Conservation (phyloP, 1,140 invertebrate genomes). For the Aphelinus certus region DNA sequence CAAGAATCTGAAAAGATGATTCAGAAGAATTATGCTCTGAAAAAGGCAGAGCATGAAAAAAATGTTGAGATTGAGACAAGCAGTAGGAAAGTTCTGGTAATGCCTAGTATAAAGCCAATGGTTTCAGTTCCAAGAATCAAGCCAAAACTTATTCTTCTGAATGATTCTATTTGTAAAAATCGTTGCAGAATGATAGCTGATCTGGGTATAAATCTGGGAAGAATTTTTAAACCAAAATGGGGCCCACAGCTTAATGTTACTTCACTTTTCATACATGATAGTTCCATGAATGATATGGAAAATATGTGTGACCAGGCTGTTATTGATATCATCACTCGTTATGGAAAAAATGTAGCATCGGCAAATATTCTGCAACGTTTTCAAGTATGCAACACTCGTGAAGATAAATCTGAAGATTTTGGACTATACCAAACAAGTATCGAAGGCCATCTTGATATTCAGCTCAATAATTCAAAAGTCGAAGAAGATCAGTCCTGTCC, state of each 20-base stretch:
- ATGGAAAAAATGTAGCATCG: conserved; percentile 52
- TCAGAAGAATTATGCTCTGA: neutral
- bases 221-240: conserved; percentile 81
- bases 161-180: conserved; percentile 9
- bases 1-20: neutral
- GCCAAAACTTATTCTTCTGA: neutral
- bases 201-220: conserved; percentile 66
- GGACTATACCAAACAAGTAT: conserved; percentile 53
- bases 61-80: neutral
- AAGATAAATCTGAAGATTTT: too few species aligned
- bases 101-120: conserved; percentile 13
- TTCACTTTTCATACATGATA: too few species aligned
- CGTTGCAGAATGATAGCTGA: conserved; percentile 12
- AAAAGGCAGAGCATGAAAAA: neutral
- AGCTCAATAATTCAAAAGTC: conserved; percentile 62
- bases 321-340: conserved; percentile 24
- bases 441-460: conserved; percentile 66
- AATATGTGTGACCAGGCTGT: too few species aligned
- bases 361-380: conserved; percentile 60
- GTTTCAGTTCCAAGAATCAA: conserved; percentile 8
- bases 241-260: conserved; percentile 71
- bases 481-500: conserved; percentile 65
- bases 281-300: too few species aligned
- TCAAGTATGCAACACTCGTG: conserved; percentile 43
- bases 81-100: neutral